These are phyloP conservation scores for Drosophila malerkotliana DNA, from an alignment of 1,140 invertebrate species.

Conservation along the genomic window DNA sequence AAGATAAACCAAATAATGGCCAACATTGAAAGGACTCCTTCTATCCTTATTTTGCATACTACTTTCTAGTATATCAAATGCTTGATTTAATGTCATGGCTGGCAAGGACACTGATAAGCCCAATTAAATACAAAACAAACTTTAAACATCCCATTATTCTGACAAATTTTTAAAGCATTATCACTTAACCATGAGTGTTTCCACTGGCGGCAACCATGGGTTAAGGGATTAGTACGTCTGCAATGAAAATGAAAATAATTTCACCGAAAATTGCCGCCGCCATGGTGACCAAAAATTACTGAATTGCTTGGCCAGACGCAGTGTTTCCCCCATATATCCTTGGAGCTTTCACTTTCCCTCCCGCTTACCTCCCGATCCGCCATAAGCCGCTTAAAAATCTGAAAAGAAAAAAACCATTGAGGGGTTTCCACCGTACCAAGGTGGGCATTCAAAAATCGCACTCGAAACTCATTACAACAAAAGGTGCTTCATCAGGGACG, in stretches of 20 bases:
- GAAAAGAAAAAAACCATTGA: slow-evolving; percentile 22
- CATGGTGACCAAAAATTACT: slow-evolving; percentile 48
- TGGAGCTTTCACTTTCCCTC: slow-evolving; percentile 1
- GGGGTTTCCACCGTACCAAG: slow-evolving; percentile 10
- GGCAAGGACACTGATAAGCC: no score
- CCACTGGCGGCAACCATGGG: slow-evolving; percentile 3
- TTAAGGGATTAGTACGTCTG: slow-evolving; percentile 35
- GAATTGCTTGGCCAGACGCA: slow-evolving; percentile 28
- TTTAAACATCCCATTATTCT: slow-evolving; percentile 9
- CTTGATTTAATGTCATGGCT: no score
- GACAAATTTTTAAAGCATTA: background rate
- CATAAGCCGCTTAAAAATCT: slow-evolving; percentile 70
- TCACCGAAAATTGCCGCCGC: slow-evolving; percentile 37
- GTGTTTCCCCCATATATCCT: slow-evolving; percentile 2
- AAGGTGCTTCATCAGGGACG: slow-evolving; percentile 73
- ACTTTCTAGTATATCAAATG: no score
- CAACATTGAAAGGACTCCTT: background rate
- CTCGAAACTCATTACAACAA: slow-evolving; percentile 81
- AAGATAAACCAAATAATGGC: background rate
- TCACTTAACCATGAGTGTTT: background rate
- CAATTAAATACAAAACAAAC: background rate
- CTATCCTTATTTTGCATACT: no score
- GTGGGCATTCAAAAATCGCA: slow-evolving; percentile 66
- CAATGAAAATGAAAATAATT: slow-evolving; percentile 56
- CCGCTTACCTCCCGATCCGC: slow-evolving; percentile 1